Percentiles rank a stretch among this genome's conserved stretches.
Evolutionary conservation across 2,113 vertebrate genomes (phyloP).

Genomic region (Podocnemis expansa): DNA sequence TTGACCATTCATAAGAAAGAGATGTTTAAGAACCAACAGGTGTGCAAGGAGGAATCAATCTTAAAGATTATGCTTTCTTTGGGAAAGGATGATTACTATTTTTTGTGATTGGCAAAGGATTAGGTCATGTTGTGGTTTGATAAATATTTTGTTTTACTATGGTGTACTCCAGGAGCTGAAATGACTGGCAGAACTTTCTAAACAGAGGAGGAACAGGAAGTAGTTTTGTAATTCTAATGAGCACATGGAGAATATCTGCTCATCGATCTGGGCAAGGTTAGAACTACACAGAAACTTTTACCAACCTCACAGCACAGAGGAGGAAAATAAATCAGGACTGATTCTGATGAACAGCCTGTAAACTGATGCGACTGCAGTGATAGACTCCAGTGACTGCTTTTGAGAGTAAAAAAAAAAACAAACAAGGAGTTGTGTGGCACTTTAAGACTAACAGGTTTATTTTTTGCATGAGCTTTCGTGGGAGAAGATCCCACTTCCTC

Average conservation of each 20-base stretch:
- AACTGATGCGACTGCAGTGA: not conserved
- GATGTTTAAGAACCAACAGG: not conserved
- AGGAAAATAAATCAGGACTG: not conserved
- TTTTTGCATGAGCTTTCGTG: too few species aligned
- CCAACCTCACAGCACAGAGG: accelerated
- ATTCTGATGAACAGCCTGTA: not conserved
- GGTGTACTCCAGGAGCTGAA: not conserved
- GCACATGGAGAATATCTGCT: not conserved
- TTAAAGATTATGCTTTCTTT: not conserved
- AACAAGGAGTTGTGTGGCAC: too few species aligned
- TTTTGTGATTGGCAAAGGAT: not conserved
- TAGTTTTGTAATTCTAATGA: not conserved
- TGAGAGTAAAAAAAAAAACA: too few species aligned
- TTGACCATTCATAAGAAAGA: not conserved
- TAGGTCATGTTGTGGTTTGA: not conserved
- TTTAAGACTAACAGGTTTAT: too few species aligned
- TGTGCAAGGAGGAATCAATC: not conserved
- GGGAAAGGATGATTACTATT: not conserved
- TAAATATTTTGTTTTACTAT: not conserved
- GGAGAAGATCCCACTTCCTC: too few species aligned
- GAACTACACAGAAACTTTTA: not conserved
- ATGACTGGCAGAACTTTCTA: not conserved
- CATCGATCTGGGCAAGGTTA: not conserved
- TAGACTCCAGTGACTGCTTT: not conserved
- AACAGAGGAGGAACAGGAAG: not conserved